A percentile compares a stretch with the other conserved stretches of the same genome.
Conservation (phyloP, 2,113 vertebrate species). For the Peromyscus polionotus region DNA sequence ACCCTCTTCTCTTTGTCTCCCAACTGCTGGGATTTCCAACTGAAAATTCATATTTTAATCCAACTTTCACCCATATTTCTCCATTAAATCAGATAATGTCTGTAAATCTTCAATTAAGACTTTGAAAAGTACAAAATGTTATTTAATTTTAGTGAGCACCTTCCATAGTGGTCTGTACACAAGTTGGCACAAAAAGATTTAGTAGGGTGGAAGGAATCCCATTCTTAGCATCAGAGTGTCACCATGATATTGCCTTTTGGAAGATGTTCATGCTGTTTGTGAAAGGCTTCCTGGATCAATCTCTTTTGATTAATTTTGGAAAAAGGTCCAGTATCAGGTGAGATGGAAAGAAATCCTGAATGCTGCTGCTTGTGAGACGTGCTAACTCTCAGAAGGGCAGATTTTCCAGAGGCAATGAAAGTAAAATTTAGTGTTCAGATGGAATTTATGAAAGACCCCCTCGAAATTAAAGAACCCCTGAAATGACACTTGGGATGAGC, state of each 20-base stretch:
- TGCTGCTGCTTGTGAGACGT: not conserved
- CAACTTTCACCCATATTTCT: not conserved
- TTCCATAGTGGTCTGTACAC: not conserved
- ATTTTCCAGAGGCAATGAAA: not conserved
- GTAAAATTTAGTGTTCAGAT: not conserved
- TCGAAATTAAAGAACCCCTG: not conserved
- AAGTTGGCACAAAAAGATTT: not conserved
- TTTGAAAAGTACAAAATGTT: slow-evolving; percentile 41
- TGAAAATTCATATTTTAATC: not conserved
- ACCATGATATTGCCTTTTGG: not conserved
- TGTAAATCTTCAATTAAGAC: not conserved
- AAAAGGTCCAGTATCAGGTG: not conserved
- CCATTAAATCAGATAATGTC: not conserved
- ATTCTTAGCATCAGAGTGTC: not conserved
- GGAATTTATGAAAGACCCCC: slow-evolving; percentile 2
- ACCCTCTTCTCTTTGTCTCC: not conserved
- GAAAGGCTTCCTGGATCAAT: slow-evolving; percentile 1
- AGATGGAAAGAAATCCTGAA: not conserved
- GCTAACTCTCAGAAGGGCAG: not conserved
- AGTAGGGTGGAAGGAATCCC: not conserved
- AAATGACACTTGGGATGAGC: not conserved
- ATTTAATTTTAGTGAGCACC: not conserved
- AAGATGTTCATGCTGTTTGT: slow-evolving; percentile 1
- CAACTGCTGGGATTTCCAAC: not conserved
- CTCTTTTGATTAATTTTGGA: not conserved